Evolutionary conservation across 1,140 invertebrate genomes (phyloP), one percentile per base, ranked within the genome.

Genomic region (Leptopilina clavipes): DNA sequence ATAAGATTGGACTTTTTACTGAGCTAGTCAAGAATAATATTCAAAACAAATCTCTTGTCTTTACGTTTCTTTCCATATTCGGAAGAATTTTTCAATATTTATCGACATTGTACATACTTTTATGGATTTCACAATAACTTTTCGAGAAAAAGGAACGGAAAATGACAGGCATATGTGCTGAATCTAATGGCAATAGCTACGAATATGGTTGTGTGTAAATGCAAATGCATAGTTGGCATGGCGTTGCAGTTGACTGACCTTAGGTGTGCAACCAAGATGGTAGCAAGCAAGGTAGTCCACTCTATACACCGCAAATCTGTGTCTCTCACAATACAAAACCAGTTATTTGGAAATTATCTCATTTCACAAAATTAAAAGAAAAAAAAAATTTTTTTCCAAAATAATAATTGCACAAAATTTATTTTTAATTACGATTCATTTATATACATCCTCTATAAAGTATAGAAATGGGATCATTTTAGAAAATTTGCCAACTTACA

Each of bases 191-290:
- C 0, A 65, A 65, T n/a, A 65, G 22, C 12, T 65, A 65, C 59
- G 22, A 65, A 65, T 65, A 65, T 65, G 59, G 72, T 56, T 40
- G 72, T 59, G 25, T 43, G 52, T 56, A 40, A 2, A 73, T 73
- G 72, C 72, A 73, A 73, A 73, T 73, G 48, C 77, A 81, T 76
- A 78, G 74, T 56, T 75, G 76, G 72, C 77, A 78, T 84, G 74
- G 81, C 74, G 75, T 75, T 76, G 76, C 80, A 83, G 82, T 84
- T 84, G 83, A 83, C 75, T 83, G 83, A 84, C 82, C 83, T 79
- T 80, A 52, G 18, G 72, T 77, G 75, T 76, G 72, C 74, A 76
- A 70, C 31, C 52, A 77, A 65, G 73, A 65, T 74, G 56, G 59
- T 59, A 74, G 73, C 59, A 56, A 56, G 22, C 59, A 74, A 74